A percentile compares a stretch with the other conserved stretches of the same genome.
These are phyloP conservation scores for Calliopum simillimum DNA, from an alignment of 2,888 invertebrate genomes.

Conservation along the genomic window DNA sequence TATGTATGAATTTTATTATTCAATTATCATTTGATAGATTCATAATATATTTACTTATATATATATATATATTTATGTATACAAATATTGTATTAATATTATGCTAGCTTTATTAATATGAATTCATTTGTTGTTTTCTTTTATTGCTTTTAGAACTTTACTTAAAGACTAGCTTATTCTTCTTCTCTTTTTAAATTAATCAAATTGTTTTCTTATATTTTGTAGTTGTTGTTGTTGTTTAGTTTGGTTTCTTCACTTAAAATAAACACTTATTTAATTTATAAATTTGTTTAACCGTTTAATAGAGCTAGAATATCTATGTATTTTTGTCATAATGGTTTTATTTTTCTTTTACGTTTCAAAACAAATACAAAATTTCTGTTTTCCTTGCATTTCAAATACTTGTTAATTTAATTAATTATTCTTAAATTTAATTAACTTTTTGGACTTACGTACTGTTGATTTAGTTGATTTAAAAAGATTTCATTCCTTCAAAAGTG, in stretches of 20 bases:
- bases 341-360: constrained; percentile 23
- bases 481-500: too few species aligned
- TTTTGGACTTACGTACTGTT: too few species aligned
- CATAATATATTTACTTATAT: constrained; percentile 23
- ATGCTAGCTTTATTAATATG: constrained; percentile 40
- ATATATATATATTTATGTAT: constrained; percentile 45
- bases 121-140: constrained; percentile 53
- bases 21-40: neutral
- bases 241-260: constrained; percentile 30
- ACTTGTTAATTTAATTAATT: too few species aligned
- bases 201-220: constrained; percentile 45
- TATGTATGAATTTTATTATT: neutral
- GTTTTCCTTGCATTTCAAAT: neutral
- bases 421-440: too few species aligned
- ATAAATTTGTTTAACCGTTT: constrained; percentile 34
- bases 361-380: constrained; percentile 25
- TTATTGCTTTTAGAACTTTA: constrained; percentile 67
- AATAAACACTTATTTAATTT: constrained; percentile 44
- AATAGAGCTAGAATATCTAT: neutral
- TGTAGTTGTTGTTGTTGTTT: constrained; percentile 46
- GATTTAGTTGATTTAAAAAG: too few species aligned
- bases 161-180: constrained; percentile 60
- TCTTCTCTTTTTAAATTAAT: constrained; percentile 43
- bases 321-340: constrained; percentile 31
- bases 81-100: constrained; percentile 43